Evolutionary conservation across 2,113 vertebrate genomes (phyloP), one percentile per base, ranked within the genome.

Genomic region (Isurus oxyrinchus): DNA sequence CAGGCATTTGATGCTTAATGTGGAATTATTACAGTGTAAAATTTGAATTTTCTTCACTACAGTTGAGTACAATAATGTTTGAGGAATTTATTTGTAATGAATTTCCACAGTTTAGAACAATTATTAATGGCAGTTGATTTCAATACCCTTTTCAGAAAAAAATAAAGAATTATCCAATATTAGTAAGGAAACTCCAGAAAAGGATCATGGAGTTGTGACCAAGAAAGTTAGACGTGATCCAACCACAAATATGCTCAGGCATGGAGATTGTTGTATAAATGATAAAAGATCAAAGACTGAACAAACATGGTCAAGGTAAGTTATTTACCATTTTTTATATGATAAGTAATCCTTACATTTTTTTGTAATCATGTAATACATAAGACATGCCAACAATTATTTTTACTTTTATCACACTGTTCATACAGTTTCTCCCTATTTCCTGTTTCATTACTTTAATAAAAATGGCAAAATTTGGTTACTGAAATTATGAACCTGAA

Each of bases 281-380:
- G 63, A 4, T 88, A 61, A 96, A 90, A 96, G 14, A 35, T 96
- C 96, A 88, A 84, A 21, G 86, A 84, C 13, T 96, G 96, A 81
- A 88, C 81, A 86, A 63, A 25, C 55, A 49, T 27, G 6, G 84
- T 10, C 23, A 44, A 67, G 87, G 84, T 90, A 90, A 27, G 84
- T 63, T 53, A 49, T 63, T 63, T n/a, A 66, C 21, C 57, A 63
- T 94, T 90, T 23, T 63, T 66, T 31, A 25, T 31, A 31, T 31
- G 25, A 35, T 35, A 27, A 35, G 72, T 76, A 11, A 35, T 76
- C 31, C 10, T 76, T 76, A 66, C 63, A 66, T n/a, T 76, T 76
- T 13, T 27, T 76, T 76, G 72, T 11, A 13, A 76, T 76, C 35
- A 27, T 76, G 27, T 35, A 76, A 35, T 35, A 76, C 31, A 35